Conservation (phyloP, 2,113 vertebrate genomes). For the Entomyzon cyanotis region DNA sequence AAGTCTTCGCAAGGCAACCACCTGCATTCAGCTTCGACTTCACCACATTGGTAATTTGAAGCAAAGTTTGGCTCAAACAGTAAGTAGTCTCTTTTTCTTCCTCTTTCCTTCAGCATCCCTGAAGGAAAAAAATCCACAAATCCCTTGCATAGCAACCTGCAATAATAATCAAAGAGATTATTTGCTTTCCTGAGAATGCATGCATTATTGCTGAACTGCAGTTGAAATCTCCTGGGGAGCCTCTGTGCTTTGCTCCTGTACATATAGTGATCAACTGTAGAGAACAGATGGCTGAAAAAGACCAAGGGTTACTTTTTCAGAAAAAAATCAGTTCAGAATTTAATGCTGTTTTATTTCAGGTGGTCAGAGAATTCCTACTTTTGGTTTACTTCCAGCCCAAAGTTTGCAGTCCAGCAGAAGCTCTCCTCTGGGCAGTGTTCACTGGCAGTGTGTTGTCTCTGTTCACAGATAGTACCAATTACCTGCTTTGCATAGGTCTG, state of each 20-base stretch:
- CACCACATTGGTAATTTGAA: neutral
- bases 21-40: conserved; percentile 58
- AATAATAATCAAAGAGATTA: neutral
- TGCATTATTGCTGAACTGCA: neutral
- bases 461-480: neutral
- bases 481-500: neutral
- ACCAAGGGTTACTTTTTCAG: neutral
- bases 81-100: neutral
- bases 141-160: neutral
- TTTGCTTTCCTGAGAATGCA: neutral
- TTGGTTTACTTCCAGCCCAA: neutral
- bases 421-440: neutral
- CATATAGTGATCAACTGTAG: neutral
- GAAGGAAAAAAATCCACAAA: neutral
- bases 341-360: neutral
- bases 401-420: neutral
- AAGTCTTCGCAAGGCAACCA: conserved; percentile 59
- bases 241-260: neutral
- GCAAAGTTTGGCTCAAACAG: conserved; percentile 59
- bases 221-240: neutral
- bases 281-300: neutral
- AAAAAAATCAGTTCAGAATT: neutral
- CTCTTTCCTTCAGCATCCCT: neutral
- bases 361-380: neutral
- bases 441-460: neutral